phyloP scores from a whole-genome alignment of 1,140 invertebrate species.

The Bathynomus jamesi region DNA sequence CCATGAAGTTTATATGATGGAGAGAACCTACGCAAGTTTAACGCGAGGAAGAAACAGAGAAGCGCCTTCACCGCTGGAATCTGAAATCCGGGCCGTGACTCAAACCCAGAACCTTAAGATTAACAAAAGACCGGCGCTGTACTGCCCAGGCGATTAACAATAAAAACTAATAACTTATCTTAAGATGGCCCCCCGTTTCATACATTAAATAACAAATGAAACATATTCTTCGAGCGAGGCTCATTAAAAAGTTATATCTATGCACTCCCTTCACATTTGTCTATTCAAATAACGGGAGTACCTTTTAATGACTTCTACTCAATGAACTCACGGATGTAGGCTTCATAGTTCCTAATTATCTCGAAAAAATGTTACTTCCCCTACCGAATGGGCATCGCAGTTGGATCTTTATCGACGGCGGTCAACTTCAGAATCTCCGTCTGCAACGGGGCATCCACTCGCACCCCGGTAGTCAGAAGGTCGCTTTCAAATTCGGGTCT shows the following conservation, averaged over 20 bases:
- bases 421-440: slow-evolving; percentile 58
- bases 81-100: too few relatives aligned
- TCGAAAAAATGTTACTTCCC: too few relatives aligned
- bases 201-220: too few relatives aligned
- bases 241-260: too few relatives aligned
- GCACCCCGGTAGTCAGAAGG: slow-evolving; percentile 49
- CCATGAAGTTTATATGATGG: neutral
- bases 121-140: too few relatives aligned
- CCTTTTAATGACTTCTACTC: neutral
- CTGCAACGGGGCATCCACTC: slow-evolving; percentile 65
- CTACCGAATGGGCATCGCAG: slow-evolving; percentile 56
- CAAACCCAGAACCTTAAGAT: too few relatives aligned
- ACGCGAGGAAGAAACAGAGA: slow-evolving; percentile 1
- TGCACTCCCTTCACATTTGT: too few relatives aligned
- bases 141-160: too few relatives aligned
- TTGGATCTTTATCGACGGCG: slow-evolving; percentile 59
- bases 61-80: too few relatives aligned
- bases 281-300: neutral
- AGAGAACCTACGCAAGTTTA: slow-evolving; percentile 38
- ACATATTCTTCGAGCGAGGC: too few relatives aligned
- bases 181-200: too few relatives aligned
- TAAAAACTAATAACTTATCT: too few relatives aligned
- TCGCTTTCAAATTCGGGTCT: slow-evolving; percentile 23
- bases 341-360: neutral
- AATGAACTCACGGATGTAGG: neutral